Evolutionary conservation across 1,140 invertebrate genomes (phyloP), one percentile per base, ranked within the genome.

Genomic region (Zaprionus taronus): DNA sequence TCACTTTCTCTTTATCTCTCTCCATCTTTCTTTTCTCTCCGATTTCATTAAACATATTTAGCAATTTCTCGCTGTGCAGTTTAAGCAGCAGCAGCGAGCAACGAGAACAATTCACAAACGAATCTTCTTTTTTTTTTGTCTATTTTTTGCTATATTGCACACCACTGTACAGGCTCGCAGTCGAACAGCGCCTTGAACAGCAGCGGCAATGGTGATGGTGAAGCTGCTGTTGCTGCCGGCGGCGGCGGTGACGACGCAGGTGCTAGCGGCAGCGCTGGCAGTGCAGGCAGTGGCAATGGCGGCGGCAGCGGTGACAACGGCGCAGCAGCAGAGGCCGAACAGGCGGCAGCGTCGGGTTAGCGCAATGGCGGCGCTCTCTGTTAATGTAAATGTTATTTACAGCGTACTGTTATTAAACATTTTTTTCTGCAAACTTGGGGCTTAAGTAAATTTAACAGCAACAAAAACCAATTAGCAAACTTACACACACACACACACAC

Each of bases 111-210:
- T 69, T 69, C 15, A 61, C 56, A 60, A 15, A 31, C 15, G 47
- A 69, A 51, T 61, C 24, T 31, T 47, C n/a, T 15, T 47, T 61
- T 61, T n/a, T n/a, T 62, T 64, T 57, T 60, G 15, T 70, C 38
- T 61, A 47, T 24, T 71, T 61, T 67, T 34, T 34, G 31, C 53
- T 69, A 14, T 70, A 47, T 51, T 49, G 47, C 20, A 56, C 57
- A 34, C n/a, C 58, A 79, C 55, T 55, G 65, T 31, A 34, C 64
- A 89, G 85, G 86, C 47, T 89, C 85, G n/a, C 85, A 89, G 63
- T 89, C 85, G 31, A 89, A 89, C 79, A 89, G 77, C 79, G 85
- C 79, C 57, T 63, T 89, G 38, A 89, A 90, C 58, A 75, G 22
- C 72, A 83, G 70, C 44, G 80, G 64, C 51, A 74, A 55, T 44